Evolutionary conservation across 2,113 vertebrate species (phyloP).

Genomic region (Ceyx melanurus): DNA sequence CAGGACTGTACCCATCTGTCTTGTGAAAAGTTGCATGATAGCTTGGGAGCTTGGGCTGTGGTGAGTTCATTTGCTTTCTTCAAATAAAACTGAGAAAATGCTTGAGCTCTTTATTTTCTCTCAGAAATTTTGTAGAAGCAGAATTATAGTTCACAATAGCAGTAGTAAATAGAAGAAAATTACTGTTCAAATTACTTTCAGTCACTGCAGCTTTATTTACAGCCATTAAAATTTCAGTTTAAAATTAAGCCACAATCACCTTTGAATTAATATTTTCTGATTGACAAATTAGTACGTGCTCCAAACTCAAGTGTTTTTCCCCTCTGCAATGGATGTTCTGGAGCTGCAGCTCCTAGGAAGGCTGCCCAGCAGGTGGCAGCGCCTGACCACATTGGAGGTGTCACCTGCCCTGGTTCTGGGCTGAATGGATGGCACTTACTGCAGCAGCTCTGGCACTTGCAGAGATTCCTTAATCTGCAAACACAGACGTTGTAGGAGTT

Average conservation of each 20-base stretch:
- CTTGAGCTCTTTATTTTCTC: not conserved
- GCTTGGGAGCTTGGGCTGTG: not conserved
- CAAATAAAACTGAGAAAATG: not conserved
- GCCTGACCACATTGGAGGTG: not conserved
- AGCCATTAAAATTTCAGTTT: rapidly evolving
- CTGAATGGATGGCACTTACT: not conserved
- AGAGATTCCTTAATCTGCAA: rapidly evolving
- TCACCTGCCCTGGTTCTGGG: not conserved
- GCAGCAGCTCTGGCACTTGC: rapidly evolving
- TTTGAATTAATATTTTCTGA: not conserved
- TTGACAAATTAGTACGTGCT: not conserved
- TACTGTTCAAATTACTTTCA: not conserved
- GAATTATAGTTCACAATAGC: not conserved
- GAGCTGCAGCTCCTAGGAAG: not conserved
- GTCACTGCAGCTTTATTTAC: not conserved
- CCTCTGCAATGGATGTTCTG: not conserved
- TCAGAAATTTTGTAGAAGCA: not conserved
- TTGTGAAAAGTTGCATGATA: not conserved
- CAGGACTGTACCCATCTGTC: rapidly evolving
- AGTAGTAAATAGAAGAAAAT: not conserved
- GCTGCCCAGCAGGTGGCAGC: slow-evolving; percentile 69
- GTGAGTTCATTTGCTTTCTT: not conserved
- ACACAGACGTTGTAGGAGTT: not conserved
- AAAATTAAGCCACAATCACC: not conserved
- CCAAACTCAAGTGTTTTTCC: rapidly evolving